Conservation (phyloP, 2,888 invertebrate genomes). For the Andricus curvator region DNA sequence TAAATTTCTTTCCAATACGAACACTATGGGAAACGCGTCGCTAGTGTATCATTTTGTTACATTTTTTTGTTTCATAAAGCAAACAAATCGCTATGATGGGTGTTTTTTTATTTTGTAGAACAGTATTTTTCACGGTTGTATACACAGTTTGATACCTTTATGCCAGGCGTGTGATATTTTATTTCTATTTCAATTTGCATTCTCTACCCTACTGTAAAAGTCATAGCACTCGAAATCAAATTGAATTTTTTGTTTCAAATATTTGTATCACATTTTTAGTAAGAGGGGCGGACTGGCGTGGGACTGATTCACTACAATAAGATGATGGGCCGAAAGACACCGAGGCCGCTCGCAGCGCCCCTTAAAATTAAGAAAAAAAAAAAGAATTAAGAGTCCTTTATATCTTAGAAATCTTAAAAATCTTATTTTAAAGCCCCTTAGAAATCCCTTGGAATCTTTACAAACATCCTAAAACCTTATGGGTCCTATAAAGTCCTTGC, state of each 20-base stretch:
- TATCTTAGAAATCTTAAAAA: no score
- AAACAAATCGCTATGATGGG: constrained; percentile 40
- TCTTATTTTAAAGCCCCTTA: no score
- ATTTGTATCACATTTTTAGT: neutral
- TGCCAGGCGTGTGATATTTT: constrained; percentile 37
- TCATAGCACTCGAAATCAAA: neutral
- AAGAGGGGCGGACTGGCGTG: neutral
- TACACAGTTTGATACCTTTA: constrained; percentile 38
- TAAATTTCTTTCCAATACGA: constrained; percentile 20
- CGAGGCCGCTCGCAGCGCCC: no score
- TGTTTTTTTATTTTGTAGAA: constrained; percentile 40
- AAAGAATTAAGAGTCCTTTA: no score
- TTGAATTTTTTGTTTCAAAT: neutral
- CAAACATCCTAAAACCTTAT: no score
- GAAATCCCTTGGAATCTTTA: no score
- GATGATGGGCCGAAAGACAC: no score
- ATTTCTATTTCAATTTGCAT: constrained; percentile 38
- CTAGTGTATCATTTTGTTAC: constrained; percentile 37
- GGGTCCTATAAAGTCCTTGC: no score
- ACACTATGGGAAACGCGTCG: constrained; percentile 40
- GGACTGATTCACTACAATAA: no score
- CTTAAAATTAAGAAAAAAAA: no score
- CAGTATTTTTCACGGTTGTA: constrained; percentile 37
- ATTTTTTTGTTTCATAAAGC: constrained; percentile 25
- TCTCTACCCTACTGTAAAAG: constrained; percentile 32